Base-by-base conservation (phyloP, 1,140 invertebrate species). In the Helicoverpa armigera region DNA sequence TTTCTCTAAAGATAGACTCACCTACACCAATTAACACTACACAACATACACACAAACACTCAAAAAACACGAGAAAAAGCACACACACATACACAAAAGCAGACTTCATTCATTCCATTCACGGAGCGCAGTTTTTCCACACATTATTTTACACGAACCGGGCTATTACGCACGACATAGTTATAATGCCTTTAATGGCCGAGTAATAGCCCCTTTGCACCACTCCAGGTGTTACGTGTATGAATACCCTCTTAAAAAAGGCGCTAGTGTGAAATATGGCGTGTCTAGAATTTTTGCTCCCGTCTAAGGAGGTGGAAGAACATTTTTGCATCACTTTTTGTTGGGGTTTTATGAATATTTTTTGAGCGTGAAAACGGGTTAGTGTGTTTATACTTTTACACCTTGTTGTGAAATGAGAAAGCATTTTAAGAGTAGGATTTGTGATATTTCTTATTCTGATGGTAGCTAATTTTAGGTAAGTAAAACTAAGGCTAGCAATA, bases 171-270 rank as follows among this genome's bases (percentile, higher is more conserved):
- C 72, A 75, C 70, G 69, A 84, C 82, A 82, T 84, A 74, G 82
- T 85, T 85, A 88, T 90, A 91, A 88, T 89, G 13, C 3, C 16
- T 67, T 29, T 81, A 81, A 81, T 84, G 81, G 87, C 70, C 43
- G 83, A 23, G 82, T 91, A 91, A 91, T 91, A 88, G 90, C 87
- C 86, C 84, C 90, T 91, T 82, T 80, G 77, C 82, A 83, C 74
- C 84, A 81, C 87, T 89, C 78, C 90, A 91, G 89, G 89, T 89
- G 88, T 88, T 85, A 89, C 87, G 88, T 90, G 60, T 67, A 82
- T 90, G 90, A 91, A 91, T 91, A 86, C 90, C 78, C 87, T 84
- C 89, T 91, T 86, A 74, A 85, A 82, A 61, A 54, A 80, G 77
- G 83, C 70, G 86, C 82, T 84, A 85, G 83, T 86, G 84, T 85